Evolutionary conservation across 2,888 invertebrate genomes (phyloP), one percentile per base, ranked within the genome.

Genomic region (Urechis unicinctus): DNA sequence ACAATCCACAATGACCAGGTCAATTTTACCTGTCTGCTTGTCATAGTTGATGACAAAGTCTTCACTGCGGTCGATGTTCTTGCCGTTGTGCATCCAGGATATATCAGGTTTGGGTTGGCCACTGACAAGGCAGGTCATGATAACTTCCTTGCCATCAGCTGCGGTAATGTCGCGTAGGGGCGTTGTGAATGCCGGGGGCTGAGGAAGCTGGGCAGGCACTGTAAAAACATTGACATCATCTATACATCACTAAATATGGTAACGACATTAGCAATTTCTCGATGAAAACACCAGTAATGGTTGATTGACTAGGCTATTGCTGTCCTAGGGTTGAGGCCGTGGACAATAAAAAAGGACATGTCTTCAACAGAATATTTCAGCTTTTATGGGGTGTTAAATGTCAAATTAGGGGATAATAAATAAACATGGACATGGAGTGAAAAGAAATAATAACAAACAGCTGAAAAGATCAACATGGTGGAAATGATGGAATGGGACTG

Each of bases 41-140:
- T 75, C 70, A 62, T 73, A 76, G 28, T 67, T 70, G 53, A 77
- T 72, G 53, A 75, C 74, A 65, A 72, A 76, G 54, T 78, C 77
- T 51, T 77, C 76, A 60, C 71, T 69, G 24, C 73, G 69, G 60
- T 75, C 74, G 52, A 78, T 77, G 57, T 73, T 72, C 58, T 70
- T 69, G 53, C 73, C 72, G 64, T 77, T 75, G 58, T 77, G 76
- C 66, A 72, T 77, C 72, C 76, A 78, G 29, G 72, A 70, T 42
- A 77, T 62, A 46, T 71, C 67, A 25, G 77, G 75, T 62, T 66
- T 63, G 4, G 77, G 77, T 26, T 66, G 63, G 21, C 77, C 77
- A 42, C 64, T 66, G 31, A 77, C 71, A 50, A 66, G 66, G 59
- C 76, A 75, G 28, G 64, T 66, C 52, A 78, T 52, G 29, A 61